These are phyloP conservation scores for Manis crassicaudata DNA, from an alignment of 2,797 vertebrate species.

Conservation along the genomic window DNA sequence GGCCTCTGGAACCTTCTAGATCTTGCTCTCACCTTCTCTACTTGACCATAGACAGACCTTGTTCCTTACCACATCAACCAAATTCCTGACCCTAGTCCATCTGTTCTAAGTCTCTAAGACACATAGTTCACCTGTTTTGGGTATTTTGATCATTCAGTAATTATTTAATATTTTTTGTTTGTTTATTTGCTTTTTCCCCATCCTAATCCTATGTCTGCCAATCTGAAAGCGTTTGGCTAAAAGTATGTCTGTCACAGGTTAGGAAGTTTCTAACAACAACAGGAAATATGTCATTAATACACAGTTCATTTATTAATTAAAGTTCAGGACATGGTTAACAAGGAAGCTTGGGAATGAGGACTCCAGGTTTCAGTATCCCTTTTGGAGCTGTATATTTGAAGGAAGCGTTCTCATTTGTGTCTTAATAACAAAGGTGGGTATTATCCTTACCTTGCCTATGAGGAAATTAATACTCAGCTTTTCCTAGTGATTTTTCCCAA, in stretches of 20 bases:
- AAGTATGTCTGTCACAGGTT: background rate
- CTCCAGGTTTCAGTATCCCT: background rate
- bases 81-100: background rate
- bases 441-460: background rate
- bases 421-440: background rate
- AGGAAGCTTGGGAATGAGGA: background rate
- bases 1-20: slow-evolving; percentile 41
- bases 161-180: background rate
- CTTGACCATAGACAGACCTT: background rate
- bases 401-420: background rate
- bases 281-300: background rate
- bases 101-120: background rate
- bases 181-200: background rate
- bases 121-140: background rate
- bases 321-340: background rate
- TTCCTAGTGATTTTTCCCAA: background rate
- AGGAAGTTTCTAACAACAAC: background rate
- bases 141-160: background rate
- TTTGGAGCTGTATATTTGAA: background rate
- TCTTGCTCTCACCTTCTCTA: background rate
- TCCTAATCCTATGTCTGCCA: background rate
- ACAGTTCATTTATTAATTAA: background rate
- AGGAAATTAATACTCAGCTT: background rate
- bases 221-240: background rate
- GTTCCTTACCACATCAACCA: background rate